phyloP scores from a whole-genome alignment of 2,113 vertebrate genomes.

The Muntiacus reevesi region DNA sequence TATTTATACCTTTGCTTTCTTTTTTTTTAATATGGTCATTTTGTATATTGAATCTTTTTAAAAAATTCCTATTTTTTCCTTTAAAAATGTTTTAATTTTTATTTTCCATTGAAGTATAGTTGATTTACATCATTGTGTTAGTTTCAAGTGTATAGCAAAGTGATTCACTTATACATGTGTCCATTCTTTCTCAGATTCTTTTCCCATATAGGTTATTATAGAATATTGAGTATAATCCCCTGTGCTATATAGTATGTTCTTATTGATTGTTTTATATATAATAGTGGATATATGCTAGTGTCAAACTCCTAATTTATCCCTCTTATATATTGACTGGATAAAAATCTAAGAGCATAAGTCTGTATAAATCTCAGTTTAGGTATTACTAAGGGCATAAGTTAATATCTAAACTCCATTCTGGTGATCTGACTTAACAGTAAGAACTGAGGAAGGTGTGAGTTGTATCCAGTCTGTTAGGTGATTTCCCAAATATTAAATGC shows the following conservation, averaged over 20 bases:
- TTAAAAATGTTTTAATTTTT: not conserved
- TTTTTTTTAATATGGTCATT: not conserved
- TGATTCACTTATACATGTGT: not conserved
- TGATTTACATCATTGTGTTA: not conserved
- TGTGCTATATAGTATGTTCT: not conserved
- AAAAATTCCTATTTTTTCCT: not conserved
- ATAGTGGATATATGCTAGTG: not conserved
- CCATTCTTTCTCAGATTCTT: not conserved
- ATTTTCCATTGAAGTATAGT: not conserved
- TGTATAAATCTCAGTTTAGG: not conserved
- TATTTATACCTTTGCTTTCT: not conserved
- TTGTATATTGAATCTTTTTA: constrained; percentile 7
- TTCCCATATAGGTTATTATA: not conserved
- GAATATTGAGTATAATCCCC: not conserved
- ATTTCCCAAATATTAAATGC: not conserved
- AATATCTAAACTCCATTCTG: not conserved
- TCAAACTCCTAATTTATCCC: not conserved
- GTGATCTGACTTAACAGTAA: not conserved
- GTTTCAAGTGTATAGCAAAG: not conserved
- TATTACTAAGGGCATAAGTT: constrained; percentile 10
- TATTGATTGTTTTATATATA: not conserved
- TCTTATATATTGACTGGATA: constrained; percentile 1
- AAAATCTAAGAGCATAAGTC: constrained; percentile 27
- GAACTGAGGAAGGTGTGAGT: not conserved
- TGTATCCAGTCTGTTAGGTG: not conserved